phyloP scores from a whole-genome alignment of 2,113 vertebrate genomes.

The Leucopsar rothschildi region DNA sequence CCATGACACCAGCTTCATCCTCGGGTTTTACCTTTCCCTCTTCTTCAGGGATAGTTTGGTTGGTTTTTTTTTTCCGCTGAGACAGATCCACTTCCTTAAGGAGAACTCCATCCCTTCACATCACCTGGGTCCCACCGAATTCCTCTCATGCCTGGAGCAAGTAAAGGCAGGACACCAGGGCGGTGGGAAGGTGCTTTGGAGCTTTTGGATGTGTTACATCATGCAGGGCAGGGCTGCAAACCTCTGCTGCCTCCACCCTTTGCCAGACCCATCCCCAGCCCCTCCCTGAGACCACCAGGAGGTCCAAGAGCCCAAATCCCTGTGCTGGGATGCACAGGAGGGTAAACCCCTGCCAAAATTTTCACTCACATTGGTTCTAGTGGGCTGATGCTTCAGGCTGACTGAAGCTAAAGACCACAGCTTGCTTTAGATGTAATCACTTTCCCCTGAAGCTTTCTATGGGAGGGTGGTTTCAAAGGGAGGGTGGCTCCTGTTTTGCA shows the following conservation, averaged over 20 bases:
- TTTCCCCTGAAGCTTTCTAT: constrained; percentile 11
- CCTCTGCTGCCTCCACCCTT: neutral
- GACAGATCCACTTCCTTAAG: neutral
- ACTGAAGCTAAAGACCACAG: neutral
- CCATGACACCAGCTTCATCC: neutral
- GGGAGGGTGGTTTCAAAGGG: neutral
- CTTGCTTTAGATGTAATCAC: neutral
- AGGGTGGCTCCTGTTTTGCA: constrained; percentile 34
- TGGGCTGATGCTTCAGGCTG: neutral
- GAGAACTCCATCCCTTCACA: neutral
- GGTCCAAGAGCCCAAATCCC: fast-evolving
- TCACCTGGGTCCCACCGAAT: neutral
- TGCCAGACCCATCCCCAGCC: fast-evolving
- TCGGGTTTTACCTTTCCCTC: neutral
- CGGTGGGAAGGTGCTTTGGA: neutral
- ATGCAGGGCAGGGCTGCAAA: neutral
- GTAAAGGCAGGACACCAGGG: neutral
- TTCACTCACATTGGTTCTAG: neutral
- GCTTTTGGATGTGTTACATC: neutral
- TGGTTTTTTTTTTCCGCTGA: fast-evolving
- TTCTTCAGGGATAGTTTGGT: neutral
- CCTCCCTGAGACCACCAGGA: neutral
- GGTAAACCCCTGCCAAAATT: neutral
- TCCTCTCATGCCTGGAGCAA: constrained; percentile 13
- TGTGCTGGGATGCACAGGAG: fast-evolving